phyloP scores from a whole-genome alignment of 2,888 invertebrate genomes.

The Leptopilina myrica region DNA sequence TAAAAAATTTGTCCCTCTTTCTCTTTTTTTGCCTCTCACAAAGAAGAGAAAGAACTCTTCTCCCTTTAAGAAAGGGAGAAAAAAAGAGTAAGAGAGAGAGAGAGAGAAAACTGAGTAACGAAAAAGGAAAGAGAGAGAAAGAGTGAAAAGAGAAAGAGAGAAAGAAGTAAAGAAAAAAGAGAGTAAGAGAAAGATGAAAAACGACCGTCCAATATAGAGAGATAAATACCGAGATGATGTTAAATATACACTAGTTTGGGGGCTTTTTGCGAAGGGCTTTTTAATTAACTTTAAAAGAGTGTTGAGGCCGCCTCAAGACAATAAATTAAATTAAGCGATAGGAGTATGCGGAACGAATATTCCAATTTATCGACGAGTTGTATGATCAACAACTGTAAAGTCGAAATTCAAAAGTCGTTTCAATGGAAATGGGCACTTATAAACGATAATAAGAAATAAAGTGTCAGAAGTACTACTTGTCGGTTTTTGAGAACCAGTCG shows the following conservation, averaged over 20 bases:
- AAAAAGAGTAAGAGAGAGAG: too few relatives aligned
- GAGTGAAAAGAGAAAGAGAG: too few relatives aligned
- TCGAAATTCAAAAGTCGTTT: conserved; percentile 12
- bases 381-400: conserved; percentile 5
- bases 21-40: too few relatives aligned
- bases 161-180: too few relatives aligned
- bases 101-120: too few relatives aligned
- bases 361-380: conserved; percentile 24
- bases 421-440: conserved; percentile 28
- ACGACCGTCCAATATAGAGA: background rate
- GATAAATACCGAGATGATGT: background rate
- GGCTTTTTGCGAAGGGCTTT: background rate
- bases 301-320: conserved; percentile 14
- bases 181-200: background rate
- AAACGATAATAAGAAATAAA: conserved; percentile 37
- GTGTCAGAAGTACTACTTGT: conserved; percentile 31
- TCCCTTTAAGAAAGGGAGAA: too few relatives aligned
- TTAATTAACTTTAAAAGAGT: conserved; percentile 33
- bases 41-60: too few relatives aligned
- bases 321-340: conserved; percentile 35
- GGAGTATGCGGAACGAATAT: conserved; percentile 25
- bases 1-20: too few relatives aligned
- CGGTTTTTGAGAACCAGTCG: conserved; percentile 7
- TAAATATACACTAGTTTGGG: background rate
- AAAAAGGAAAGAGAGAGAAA: too few relatives aligned